A percentile compares a stretch with the other conserved stretches of the same genome.
Conservation (phyloP, 1,140 invertebrate species). For the Sesamia nonagrioides region DNA sequence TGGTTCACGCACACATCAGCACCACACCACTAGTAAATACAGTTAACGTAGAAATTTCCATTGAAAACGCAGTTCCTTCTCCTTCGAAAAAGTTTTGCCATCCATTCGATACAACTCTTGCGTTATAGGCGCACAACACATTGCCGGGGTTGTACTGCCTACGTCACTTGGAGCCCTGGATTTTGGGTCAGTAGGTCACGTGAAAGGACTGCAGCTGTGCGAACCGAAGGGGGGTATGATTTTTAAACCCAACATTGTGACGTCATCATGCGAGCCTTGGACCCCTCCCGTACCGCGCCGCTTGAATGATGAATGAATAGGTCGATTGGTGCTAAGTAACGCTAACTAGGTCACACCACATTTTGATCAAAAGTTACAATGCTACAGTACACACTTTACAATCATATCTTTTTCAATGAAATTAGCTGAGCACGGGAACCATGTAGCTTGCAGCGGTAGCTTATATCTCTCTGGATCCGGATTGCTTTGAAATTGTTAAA, state of each 20-base stretch:
- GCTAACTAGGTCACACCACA: constrained; percentile 66
- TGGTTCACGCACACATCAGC: constrained; percentile 55
- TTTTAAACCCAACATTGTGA: constrained; percentile 77
- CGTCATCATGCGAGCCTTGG: constrained; percentile 78
- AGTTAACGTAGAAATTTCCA: constrained; percentile 65
- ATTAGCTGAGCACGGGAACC: not conserved
- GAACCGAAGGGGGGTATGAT: constrained; percentile 68
- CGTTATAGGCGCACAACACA: constrained; percentile 50
- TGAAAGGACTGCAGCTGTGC: constrained; percentile 74
- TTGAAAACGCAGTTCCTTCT: constrained; percentile 72
- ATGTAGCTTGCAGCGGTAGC: too few relatives aligned
- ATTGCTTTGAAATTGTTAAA: too few relatives aligned
- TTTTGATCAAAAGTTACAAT: constrained; percentile 13
- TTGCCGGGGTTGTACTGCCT: constrained; percentile 73
- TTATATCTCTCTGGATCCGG: too few relatives aligned
- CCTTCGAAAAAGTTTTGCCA: constrained; percentile 58
- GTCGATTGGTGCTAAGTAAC: constrained; percentile 67
- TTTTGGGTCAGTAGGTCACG: constrained; percentile 85
- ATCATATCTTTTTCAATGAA: not conserved
- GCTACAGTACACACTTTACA: too few relatives aligned
- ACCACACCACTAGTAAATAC: constrained; percentile 41
- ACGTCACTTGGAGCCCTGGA: constrained; percentile 74
- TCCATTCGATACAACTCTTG: constrained; percentile 18
- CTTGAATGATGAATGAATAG: constrained; percentile 82
- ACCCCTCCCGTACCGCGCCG: constrained; percentile 63